phyloP scores from a whole-genome alignment of 2,888 invertebrate species.

The Callyntrura guangdongensis region DNA sequence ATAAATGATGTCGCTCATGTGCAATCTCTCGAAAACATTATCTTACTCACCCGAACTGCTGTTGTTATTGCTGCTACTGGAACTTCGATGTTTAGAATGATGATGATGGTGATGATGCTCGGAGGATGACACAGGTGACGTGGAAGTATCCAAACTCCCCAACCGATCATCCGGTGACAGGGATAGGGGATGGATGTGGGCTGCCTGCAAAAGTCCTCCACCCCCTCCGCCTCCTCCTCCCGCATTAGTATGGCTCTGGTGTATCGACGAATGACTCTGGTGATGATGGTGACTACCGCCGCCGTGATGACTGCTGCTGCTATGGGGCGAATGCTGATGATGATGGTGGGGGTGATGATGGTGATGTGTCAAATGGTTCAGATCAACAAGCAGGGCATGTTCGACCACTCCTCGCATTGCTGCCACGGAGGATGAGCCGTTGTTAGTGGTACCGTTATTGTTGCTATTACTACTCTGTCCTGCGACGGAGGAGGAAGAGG shows the following conservation, averaged over 20 bases:
- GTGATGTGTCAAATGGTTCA: constrained; percentile 81
- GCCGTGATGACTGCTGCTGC: constrained; percentile 50
- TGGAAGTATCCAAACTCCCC: constrained; percentile 74
- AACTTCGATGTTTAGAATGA: constrained; percentile 72
- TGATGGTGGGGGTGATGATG: constrained; percentile 78
- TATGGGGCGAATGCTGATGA: constrained; percentile 59
- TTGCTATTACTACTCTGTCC: constrained; percentile 46
- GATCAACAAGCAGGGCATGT: constrained; percentile 72
- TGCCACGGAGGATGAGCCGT: constrained; percentile 58
- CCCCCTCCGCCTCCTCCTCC: constrained; percentile 36
- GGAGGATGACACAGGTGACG: constrained; percentile 79
- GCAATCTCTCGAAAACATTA: not conserved
- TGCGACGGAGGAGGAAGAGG: constrained; percentile 37
- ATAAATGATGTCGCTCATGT: not conserved
- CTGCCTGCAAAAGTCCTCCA: constrained; percentile 36
- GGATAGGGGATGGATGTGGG: constrained; percentile 63
- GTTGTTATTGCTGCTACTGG: constrained; percentile 66
- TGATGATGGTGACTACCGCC: constrained; percentile 58
- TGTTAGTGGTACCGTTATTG: constrained; percentile 38
- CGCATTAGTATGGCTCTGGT: constrained; percentile 38
- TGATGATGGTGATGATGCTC: constrained; percentile 75
- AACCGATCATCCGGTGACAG: constrained; percentile 80
- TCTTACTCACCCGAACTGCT: constrained; percentile 63
- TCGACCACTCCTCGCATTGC: constrained; percentile 69
- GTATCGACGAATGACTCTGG: constrained; percentile 48